Percentiles rank a stretch among this genome's conserved stretches.
Evolutionary conservation across 1,140 invertebrate species (phyloP).

Genomic region (Campoletis sonorensis): DNA sequence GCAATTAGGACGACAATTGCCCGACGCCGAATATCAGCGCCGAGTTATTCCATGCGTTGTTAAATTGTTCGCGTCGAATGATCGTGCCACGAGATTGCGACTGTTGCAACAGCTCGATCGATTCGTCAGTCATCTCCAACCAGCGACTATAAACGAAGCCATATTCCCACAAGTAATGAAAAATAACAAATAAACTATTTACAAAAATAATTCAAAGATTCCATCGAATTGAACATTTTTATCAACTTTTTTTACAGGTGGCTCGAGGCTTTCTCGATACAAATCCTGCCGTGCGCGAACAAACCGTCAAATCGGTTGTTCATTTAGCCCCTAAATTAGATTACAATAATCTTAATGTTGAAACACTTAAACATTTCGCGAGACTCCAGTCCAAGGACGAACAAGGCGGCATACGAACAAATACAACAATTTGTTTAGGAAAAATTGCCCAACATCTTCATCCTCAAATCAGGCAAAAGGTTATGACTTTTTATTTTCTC

Average conservation of each 20-base stretch:
- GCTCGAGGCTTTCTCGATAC: conserved; percentile 97
- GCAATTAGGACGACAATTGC: conserved; percentile 91
- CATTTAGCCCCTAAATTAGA: conserved; percentile 97
- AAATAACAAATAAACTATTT: conserved; percentile 8
- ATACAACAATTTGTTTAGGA: conserved; percentile 98
- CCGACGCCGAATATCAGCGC: conserved; percentile 95
- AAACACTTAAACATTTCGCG: conserved; percentile 97
- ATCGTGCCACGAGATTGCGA: conserved; percentile 94
- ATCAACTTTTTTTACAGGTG: conserved; percentile 87
- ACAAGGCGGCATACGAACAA: conserved; percentile 93
- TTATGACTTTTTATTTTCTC: conserved; percentile 45
- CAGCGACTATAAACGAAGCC: conserved; percentile 77
- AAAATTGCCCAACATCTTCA: conserved; percentile 97
- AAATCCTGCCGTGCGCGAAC: conserved; percentile 96
- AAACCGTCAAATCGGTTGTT: conserved; percentile 98
- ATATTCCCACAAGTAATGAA: conserved; percentile 72
- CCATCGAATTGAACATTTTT: not conserved
- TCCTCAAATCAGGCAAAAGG: conserved; percentile 87
- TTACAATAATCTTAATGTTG: conserved; percentile 98
- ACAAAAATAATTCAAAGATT: not conserved
- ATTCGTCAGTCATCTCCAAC: conserved; percentile 87
- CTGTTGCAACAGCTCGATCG: conserved; percentile 93
- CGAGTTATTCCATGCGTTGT: conserved; percentile 98
- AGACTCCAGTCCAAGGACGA: conserved; percentile 96
- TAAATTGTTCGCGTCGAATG: conserved; percentile 96